Evolutionary conservation across 2,113 vertebrate genomes (phyloP), one percentile per base, ranked within the genome.

Genomic region (Uria aalge): DNA sequence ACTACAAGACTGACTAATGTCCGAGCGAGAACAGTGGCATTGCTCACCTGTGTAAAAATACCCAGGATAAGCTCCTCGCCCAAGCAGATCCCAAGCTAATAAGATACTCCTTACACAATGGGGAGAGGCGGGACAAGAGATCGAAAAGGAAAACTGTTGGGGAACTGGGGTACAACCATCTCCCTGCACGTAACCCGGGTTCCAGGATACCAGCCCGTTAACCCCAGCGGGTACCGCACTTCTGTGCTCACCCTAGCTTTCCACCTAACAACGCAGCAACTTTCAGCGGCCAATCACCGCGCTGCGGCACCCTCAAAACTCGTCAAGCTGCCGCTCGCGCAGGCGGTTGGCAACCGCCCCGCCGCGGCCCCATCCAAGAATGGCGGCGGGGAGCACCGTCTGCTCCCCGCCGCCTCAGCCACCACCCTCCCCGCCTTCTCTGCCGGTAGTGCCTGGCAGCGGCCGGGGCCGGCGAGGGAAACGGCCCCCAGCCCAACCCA

Each of bases 171-270:
- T 2, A 17, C 34, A 11, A 8, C 18, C 4, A 2, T 32, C 14
- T 17, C 22, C 15, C 26, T 4, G 56, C 56, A 7, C 11, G 11
- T 0, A 4, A 21, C 32, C 36, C 17, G 36, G 32, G 6, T 13
- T 15, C 6, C 15, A 1, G 6, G 45, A 1, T 2, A 2, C 1
- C 62, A 0, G 53, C 36, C 1, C 0, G 36, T 5, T 2, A 4
- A 4, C 34, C 29, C 1, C 5, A 5, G 3, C 3, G 23, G 34
- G 5, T 1, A 0, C n/a, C 1, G 32, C 63, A 0, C 16, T 10
- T 2, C 24, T 1, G 0, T 1, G 36, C 50, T 45, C 1, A 3
- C 5, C 45, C 52, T 6, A 43, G 2, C 52, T 4, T 2, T 3
- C 62, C 41, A 0, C 0, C 2, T 1, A 7, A 8, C 15, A 1